A percentile compares a stretch with the other conserved stretches of the same genome.
These are phyloP conservation scores for Zapornia atra DNA, from an alignment of 2,113 vertebrate genomes.

Conservation along the genomic window DNA sequence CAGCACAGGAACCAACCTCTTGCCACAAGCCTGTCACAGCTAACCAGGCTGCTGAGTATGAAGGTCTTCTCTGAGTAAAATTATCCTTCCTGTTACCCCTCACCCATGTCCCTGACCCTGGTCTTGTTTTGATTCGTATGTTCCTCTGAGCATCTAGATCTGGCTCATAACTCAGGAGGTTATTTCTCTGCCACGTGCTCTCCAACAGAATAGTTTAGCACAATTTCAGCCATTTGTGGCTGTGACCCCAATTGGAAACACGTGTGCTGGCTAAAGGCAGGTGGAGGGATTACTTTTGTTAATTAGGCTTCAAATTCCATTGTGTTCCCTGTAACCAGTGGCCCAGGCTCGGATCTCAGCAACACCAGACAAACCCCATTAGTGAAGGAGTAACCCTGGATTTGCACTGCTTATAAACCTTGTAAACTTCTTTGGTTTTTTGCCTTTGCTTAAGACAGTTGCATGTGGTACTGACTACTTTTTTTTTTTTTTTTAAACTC, in stretches of 20 bases:
- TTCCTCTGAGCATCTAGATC: constrained; percentile 31
- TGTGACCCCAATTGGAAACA: constrained; percentile 58
- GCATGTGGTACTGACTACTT: neutral
- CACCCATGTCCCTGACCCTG: neutral
- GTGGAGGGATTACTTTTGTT: constrained; percentile 52
- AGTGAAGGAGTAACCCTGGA: neutral
- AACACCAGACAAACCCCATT: constrained; percentile 3
- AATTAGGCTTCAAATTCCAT: constrained; percentile 58
- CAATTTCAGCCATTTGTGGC: constrained; percentile 42
- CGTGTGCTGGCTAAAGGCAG: constrained; percentile 29
- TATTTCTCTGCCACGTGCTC: constrained; percentile 20
- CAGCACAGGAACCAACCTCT: neutral
- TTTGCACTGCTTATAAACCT: neutral
- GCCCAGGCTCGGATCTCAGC: neutral
- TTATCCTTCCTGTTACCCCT: neutral
- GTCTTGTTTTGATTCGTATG: constrained; percentile 25
- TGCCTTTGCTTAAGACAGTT: neutral
- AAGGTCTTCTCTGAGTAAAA: neutral
- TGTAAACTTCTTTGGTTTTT: neutral
- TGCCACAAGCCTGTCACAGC: neutral
- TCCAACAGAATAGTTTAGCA: constrained; percentile 15
- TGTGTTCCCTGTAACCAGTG: constrained; percentile 29
- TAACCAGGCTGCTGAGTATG: neutral
- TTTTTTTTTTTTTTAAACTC: too few species aligned
- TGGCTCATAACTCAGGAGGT: constrained; percentile 6